Base-by-base conservation (phyloP, 1,140 invertebrate species). In the Ditylenchus dipsaci region DNA sequence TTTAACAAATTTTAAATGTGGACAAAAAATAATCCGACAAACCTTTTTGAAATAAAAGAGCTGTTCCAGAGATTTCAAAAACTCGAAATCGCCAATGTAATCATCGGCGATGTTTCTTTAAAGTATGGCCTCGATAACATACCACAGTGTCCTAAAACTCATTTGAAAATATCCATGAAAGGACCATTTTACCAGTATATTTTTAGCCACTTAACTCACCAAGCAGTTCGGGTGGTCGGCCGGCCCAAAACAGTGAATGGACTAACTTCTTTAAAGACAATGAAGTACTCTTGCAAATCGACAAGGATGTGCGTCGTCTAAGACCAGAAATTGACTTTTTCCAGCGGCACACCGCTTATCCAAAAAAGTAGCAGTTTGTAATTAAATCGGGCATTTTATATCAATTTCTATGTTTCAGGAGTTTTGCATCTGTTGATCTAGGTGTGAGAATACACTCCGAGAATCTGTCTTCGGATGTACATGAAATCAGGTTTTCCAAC, bases 301-400 rank as follows among this genome's bases (percentile, higher is more conserved):
- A 86, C 74, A 86, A 85, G 75, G 86, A 86, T 71, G 79, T 81
- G 33, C 65, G 84, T 67, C 80, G 86, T 9, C 67, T 86, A 11
- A 85, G 84, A 66, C 86, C 86, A 61, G 86, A 86, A 73, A 78
- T 86, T 33, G 83, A 82, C 63, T 86, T 86, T 79, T 86, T 86
- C 78, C 86, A 86, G 76, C 78, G 75, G 65, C 76, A 82, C 0
- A 86, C 85, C 27, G 78, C 82, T 15, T 84, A 75, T 71, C 85
- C 86, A 0, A 38, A 71, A 58, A 75, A 38, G 74, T 29, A 67
- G 70, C 23, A 13, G 15, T n/a, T 19, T 17, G 27, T 26, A 68
- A 68, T 19, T 53, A 53, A 45, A 3, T 17, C 17, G 1, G 15
- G 38, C 17, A 67, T 65, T 26, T 15, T 65, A 13, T 33, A 30